Conservation (phyloP, 37 sponge, comb jelly and placozoan species). For the Agelas oroides region DNA sequence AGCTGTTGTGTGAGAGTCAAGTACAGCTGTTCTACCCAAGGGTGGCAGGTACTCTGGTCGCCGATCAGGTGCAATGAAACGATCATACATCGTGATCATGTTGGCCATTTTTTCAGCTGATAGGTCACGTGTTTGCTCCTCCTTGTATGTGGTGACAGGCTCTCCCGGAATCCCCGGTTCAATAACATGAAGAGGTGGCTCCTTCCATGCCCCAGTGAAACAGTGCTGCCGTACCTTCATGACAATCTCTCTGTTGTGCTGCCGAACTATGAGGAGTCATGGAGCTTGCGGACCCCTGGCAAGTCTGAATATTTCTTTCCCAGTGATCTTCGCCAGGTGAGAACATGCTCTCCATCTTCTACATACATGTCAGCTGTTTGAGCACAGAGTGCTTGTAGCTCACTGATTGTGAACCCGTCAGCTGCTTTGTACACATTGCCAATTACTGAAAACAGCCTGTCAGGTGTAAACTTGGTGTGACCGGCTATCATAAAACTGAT, state of each 20-base stretch:
- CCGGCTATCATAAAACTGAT: constrained; percentile 36
- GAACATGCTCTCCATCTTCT: constrained; percentile 10
- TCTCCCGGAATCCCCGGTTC: too few species aligned
- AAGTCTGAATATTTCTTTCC: constrained; percentile 29
- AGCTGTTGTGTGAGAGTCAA: not conserved
- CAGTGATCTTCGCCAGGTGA: not conserved
- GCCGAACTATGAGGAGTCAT: constrained; percentile 17
- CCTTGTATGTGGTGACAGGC: not conserved
- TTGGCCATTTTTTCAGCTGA: not conserved
- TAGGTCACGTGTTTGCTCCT: not conserved
- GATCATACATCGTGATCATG: not conserved
- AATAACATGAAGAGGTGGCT: too few species aligned
- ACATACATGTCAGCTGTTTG: not conserved
- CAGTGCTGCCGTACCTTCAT: constrained; percentile 15
- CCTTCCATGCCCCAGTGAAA: not conserved
- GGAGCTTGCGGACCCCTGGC: constrained; percentile 18
- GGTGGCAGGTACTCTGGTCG: too few species aligned
- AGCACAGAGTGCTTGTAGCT: not conserved
- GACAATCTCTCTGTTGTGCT: not conserved
- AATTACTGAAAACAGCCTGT: constrained; percentile 30
- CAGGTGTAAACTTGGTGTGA: constrained; percentile 60
- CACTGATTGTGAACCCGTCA: constrained; percentile 7
- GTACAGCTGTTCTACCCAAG: not conserved
- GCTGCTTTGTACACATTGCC: constrained; percentile 7
- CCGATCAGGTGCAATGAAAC: not conserved